A percentile compares a stretch with the other conserved stretches of the same genome.
Evolutionary conservation across 2,113 vertebrate genomes (phyloP).

Genomic region (Eudyptes chrysolophus): DNA sequence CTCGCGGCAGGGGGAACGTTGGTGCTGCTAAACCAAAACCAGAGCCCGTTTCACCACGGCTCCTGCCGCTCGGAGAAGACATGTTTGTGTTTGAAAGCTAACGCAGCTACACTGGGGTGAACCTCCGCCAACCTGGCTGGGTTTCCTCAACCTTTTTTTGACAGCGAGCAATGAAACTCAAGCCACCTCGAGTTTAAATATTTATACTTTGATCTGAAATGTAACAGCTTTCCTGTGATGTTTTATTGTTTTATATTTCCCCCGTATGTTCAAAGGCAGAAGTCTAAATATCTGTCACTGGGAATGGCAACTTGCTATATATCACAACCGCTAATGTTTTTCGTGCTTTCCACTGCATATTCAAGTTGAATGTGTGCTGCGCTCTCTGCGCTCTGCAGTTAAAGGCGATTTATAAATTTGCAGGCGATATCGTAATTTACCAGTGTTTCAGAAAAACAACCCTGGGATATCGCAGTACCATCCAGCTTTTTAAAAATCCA

Average conservation of each 20-base stretch:
- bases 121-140: background rate
- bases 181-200: constrained; percentile 8
- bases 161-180: background rate
- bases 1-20: fast-evolving
- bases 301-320: background rate
- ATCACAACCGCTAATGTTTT: background rate
- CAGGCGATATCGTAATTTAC: background rate
- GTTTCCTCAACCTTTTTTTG: background rate
- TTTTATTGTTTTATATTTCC: background rate
- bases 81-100: background rate
- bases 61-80: background rate
- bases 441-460: background rate
- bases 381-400: background rate
- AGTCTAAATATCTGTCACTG: background rate
- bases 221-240: background rate
- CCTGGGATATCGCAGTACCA: background rate
- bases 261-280: background rate
- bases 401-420: background rate
- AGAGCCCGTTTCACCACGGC: fast-evolving
- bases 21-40: background rate
- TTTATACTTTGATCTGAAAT: background rate
- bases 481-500: background rate
- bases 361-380: background rate
- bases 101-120: fast-evolving
- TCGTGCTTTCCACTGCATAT: background rate